Evolutionary conservation across 2,797 vertebrate species (phyloP).

Genomic region (Periophthalmus magnuspinnatus): DNA sequence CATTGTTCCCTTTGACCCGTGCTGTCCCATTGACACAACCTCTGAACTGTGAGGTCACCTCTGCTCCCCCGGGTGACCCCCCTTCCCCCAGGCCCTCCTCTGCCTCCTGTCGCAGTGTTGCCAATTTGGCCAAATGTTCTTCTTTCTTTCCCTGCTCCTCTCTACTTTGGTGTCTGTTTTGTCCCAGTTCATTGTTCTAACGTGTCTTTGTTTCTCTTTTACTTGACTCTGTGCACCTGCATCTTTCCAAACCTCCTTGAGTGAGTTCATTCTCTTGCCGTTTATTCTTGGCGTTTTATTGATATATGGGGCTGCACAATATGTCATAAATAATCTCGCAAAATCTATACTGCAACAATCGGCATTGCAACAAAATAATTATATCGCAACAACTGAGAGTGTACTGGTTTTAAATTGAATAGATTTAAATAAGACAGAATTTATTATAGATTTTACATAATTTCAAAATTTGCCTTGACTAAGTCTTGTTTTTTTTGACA

Average conservation of each 20-base stretch:
- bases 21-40: conserved; percentile 53
- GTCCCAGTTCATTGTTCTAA: background rate
- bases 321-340: too few relatives aligned
- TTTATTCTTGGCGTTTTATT: background rate
- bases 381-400: too few relatives aligned
- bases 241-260: background rate
- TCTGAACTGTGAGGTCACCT: conserved; percentile 43
- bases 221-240: background rate
- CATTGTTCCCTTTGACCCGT: conserved; percentile 46
- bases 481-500: too few relatives aligned
- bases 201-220: conserved; percentile 6
- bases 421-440: too few relatives aligned
- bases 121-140: conserved; percentile 15
- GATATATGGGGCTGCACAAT: background rate
- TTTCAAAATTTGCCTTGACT: too few relatives aligned
- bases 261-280: conserved; percentile 2
- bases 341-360: too few relatives aligned
- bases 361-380: too few relatives aligned
- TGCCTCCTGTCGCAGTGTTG: background rate
- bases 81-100: conserved; percentile 10
- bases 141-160: background rate
- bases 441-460: too few relatives aligned
- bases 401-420: too few relatives aligned
- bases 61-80: conserved; percentile 29
- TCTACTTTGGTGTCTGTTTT: conserved; percentile 2